Evolutionary conservation across 2,113 vertebrate genomes (phyloP), one percentile per base, ranked within the genome.

Genomic region (Puntigrus tetrazona): DNA sequence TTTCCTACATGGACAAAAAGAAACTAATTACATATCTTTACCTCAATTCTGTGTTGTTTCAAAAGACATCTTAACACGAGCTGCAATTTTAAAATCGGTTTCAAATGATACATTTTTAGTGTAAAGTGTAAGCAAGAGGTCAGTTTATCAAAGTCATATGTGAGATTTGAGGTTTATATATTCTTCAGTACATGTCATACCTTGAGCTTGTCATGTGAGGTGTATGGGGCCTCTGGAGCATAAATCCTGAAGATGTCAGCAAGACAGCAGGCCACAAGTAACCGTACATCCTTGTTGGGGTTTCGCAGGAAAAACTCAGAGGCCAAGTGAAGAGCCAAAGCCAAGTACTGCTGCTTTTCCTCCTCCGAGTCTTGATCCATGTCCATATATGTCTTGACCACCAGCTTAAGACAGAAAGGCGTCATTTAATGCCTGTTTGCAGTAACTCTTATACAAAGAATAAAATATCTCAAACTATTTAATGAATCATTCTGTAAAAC

Each of bases 291-390:
- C 95, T 99, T 99, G 93, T 99, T 99, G 85, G 98, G 97, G 93
- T 99, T 99, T 95, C 97, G 98, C 94, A 99, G 96, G 93, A 99
- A 99, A 93, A 99, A 99, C 94, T 99, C 98, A 84, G 97, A 99
- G 59, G 98, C 97, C 84, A 99, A 95, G 93, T 99, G 98, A 92
- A 99, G 96, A 27, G 98, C 98, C 89, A 99, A 91, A 59, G 96
- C 96, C 61, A 99, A 96, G 92, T 99, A 99, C 93, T 99, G 97
- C 91, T 99, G 97, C 91, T 99, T 99, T 91, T 99, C 98, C 87
- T 99, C 98, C 93, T 99, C 98, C 0, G 98, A 99, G 92, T 99
- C 98, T 94, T 99, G 98, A 94, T 99, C 98, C 98, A 99, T 99
- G 91, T 99, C 98, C 98, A 99, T 99, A 91, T 98, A 99, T 5